phyloP scores from a whole-genome alignment of 2,888 invertebrate genomes.

The Hetaerina titia region DNA sequence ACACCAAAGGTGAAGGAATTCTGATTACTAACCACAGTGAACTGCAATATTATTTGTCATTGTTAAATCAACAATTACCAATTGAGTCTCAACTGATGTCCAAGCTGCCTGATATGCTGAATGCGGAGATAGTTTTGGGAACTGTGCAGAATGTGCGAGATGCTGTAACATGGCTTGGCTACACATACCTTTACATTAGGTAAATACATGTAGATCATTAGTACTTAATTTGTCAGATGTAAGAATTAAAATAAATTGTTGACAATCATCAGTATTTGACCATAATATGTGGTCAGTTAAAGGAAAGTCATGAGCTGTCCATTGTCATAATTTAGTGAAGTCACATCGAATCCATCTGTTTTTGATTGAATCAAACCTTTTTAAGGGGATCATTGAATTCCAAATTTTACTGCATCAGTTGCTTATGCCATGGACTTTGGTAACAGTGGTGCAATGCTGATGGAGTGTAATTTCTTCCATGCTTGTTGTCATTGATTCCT shows the following conservation, averaged over 20 bases:
- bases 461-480: too few species aligned
- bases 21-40: slow-evolving; percentile 99
- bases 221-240: background rate
- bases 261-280: too few species aligned
- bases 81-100: slow-evolving; percentile 97
- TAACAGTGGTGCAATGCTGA: too few species aligned
- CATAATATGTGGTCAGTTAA: background rate
- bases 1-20: slow-evolving; percentile 97
- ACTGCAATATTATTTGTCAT: slow-evolving; percentile 97
- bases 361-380: too few species aligned
- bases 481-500: too few species aligned
- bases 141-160: slow-evolving; percentile 94
- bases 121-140: slow-evolving; percentile 98
- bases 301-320: background rate
- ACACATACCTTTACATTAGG: slow-evolving; percentile 95
- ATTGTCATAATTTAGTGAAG: background rate
- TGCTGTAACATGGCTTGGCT: slow-evolving; percentile 96
- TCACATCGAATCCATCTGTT: too few species aligned
- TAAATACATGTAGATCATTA: slow-evolving; percentile 68
- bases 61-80: slow-evolving; percentile 98
- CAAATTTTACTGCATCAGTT: too few species aligned
- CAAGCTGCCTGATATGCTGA: slow-evolving; percentile 97
- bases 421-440: too few species aligned
- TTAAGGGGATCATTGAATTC: too few species aligned
- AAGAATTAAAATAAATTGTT: background rate